Base-by-base conservation (phyloP, 2,113 vertebrate species). In the Bujurquina vittata region DNA sequence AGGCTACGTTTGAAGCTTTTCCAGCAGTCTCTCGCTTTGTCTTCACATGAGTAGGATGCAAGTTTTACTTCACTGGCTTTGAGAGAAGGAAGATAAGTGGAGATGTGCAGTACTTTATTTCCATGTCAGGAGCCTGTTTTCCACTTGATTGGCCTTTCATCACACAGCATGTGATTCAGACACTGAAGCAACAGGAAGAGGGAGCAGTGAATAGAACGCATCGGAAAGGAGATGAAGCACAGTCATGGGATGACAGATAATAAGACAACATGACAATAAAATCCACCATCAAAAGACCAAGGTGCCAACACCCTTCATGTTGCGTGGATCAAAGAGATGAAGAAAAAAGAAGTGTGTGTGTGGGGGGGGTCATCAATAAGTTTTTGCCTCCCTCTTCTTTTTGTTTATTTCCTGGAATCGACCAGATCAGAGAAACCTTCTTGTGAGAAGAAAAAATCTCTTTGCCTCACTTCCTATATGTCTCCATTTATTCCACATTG, bases 101-200 rank as follows among this genome's bases (percentile, higher is more conserved):
- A 86, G 73, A 88, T 72, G 84, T 81, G 76, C 52, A 56, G 52
- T 87, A 79, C 87, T 94, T 89, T 87, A 86, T 92, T 91, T 87
- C 83, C 63, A 79, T 75, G 85, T 87, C 87, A 91, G 83, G 81
- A 86, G 81, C 63, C 78, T 77, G 82, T 86, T 88, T 91, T 67
- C 84, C 75, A 86, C 87, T 86, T 86, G 91, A 92, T 73, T 88
- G 89, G 84, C 82, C 84, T 91, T 93, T 83, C 85, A 93, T 91
- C 89, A 93, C 88, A 77, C 90, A 92, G 85, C 83, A 90, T 81
- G 90, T 20, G 85, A 87, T 6, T 40, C 65, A 77, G 84, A 91
- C 83, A 85, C 81, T 56, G 76, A 84, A 76, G 83, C 80, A 87
- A 84, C 75, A 80, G 90, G 74, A 89, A 54, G 76, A 55, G 58